Percentiles rank a stretch among this genome's conserved stretches.
These are phyloP conservation scores for Gasterosteus nipponicus DNA, from an alignment of 2,113 vertebrate genomes.

Conservation along the genomic window DNA sequence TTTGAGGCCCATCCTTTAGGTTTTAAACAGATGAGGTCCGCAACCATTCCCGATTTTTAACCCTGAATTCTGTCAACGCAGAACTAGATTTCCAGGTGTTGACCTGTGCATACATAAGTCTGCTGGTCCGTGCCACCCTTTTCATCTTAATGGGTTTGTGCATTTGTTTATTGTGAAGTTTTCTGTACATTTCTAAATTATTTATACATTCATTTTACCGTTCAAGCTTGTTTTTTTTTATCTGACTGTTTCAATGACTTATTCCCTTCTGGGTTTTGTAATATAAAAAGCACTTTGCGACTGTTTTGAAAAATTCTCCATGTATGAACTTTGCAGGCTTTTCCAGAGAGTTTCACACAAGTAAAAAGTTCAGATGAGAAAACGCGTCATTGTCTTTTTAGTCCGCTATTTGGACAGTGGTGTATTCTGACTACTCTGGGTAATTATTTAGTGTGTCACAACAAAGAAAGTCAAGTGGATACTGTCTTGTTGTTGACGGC, in stretches of 20 bases:
- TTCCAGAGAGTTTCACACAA: constrained; percentile 10
- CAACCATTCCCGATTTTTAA: not conserved
- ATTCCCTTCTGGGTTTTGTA: not conserved
- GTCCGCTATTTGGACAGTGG: not conserved
- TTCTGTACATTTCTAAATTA: not conserved
- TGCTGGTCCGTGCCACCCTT: not conserved
- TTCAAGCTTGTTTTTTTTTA: not conserved
- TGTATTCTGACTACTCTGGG: not conserved
- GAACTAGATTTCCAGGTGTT: not conserved
- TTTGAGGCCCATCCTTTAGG: not conserved
- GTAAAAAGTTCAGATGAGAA: not conserved
- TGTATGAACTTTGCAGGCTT: constrained; percentile 1
- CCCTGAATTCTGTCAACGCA: not conserved
- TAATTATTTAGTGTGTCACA: not conserved
- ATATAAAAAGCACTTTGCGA: constrained; percentile 23
- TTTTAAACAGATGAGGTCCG: not conserved
- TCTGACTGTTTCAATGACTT: not conserved
- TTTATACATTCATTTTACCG: not conserved
- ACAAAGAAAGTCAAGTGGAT: not conserved
- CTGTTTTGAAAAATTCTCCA: not conserved
- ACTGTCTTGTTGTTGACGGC: not conserved
- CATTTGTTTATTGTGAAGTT: not conserved
- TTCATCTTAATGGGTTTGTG: not conserved
- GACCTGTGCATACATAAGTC: constrained; percentile 21
- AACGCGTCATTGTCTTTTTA: not conserved